Evolutionary conservation across 1,140 invertebrate genomes (phyloP), one percentile per base, ranked within the genome.

Genomic region (Leptonema lineaticorne): DNA sequence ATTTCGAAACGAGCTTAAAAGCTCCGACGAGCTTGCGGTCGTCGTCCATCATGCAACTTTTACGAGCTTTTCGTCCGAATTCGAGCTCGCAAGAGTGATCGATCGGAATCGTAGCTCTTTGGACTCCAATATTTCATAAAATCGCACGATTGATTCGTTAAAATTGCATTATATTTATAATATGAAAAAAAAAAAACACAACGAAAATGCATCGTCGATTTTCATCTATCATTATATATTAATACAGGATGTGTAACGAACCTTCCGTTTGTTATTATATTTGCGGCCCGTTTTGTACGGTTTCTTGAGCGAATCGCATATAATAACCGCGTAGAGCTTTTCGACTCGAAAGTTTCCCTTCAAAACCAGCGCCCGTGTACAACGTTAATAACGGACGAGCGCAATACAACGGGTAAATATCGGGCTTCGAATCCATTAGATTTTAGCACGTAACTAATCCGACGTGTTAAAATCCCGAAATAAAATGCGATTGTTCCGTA

Each of bases 381-480:
- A 41, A 41, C 11, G 2, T 41, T 41, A 41, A n/a, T 41, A 41
- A 9, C 16, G 16, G 37, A 16, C 16, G 37, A 14, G 9, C 9
- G 37, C 37, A n/a, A n/a, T n/a, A n/a, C n/a, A n/a, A n/a, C 16
- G 37, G 37, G 16, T 41, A 41, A 41, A 41, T 16, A 9, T 20
- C 50, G 50, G 50, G 5, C 18, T 14, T 53, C 27, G 22, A 53
- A 53, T 53, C 22, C 50, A 22, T 53, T 24, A 26, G 24, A 9
- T 53, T 53, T 53, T 22, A 24, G n/a, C 50, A 26, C 50, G 50
- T 26, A 53, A 24, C 18, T 53, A 53, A 53, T 53, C 50, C 22
- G 37, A 11, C 37, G 37, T n/a, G n/a, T 11, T 41, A 41, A 41
- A 41, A 41, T 41, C 16, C 37, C 11, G 37, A 41, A 4, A 41